Evolutionary conservation across 2,888 invertebrate genomes (phyloP).

Genomic region (Mycalesis mineus): DNA sequence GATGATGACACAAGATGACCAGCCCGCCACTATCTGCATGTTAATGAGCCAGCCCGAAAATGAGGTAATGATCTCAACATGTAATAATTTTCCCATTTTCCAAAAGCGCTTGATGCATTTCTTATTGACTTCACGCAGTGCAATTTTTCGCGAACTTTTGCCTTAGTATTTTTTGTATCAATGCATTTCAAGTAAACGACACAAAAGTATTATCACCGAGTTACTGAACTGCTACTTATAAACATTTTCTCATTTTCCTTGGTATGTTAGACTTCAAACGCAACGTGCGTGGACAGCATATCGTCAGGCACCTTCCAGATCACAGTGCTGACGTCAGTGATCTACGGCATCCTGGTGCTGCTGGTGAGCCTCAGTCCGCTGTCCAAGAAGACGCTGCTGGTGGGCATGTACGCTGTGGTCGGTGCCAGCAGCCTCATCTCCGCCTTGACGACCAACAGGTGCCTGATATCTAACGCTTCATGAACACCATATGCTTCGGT

Average conservation of each 20-base stretch:
- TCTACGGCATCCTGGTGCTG: slow-evolving; percentile 53
- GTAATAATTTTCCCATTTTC: too few species aligned
- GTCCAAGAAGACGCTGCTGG: slow-evolving; percentile 54
- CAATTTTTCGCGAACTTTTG: too few species aligned
- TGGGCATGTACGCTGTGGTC: slow-evolving; percentile 50
- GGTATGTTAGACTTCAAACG: slow-evolving; percentile 38
- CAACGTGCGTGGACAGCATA: slow-evolving; percentile 51
- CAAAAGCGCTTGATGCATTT: too few species aligned
- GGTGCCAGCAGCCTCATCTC: slow-evolving; percentile 50
- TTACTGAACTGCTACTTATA: too few species aligned
- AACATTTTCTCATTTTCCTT: not conserved
- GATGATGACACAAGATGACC: slow-evolving; percentile 41
- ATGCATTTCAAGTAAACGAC: too few species aligned
- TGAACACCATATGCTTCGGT: too few species aligned
- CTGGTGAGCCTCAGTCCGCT: slow-evolving; percentile 51
- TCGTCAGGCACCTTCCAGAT: slow-evolving; percentile 56
- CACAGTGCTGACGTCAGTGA: slow-evolving; percentile 54
- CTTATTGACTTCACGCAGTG: too few species aligned
- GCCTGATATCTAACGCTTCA: not conserved
- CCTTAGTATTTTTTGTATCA: too few species aligned
- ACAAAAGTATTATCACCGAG: too few species aligned
- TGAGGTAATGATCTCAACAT: slow-evolving; percentile 35
- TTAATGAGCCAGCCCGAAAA: slow-evolving; percentile 47
- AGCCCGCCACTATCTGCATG: slow-evolving; percentile 50
- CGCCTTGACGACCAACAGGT: slow-evolving; percentile 54